Percentiles rank a stretch among this genome's conserved stretches.
Conservation (phyloP, 2,888 invertebrate genomes). For the Griposia aprilina region DNA sequence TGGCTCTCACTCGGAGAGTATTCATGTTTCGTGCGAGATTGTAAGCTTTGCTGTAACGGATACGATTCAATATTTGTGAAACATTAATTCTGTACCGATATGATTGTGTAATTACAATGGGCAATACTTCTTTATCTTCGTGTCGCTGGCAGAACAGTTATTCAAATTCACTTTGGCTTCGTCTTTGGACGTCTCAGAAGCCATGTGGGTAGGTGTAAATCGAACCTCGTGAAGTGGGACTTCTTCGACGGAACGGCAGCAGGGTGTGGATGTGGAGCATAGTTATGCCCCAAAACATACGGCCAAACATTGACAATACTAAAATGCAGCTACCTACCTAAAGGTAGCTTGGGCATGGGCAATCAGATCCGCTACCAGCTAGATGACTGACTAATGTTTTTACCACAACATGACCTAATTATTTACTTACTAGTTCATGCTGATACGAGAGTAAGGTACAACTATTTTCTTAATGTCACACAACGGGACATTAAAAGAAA, state of each 20-base stretch:
- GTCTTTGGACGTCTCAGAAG: no score
- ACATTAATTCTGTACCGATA: not conserved
- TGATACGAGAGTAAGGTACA: not conserved
- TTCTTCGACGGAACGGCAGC: no score
- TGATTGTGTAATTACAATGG: not conserved
- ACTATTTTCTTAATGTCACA: no score
- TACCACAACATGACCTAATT: not conserved
- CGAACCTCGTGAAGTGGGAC: no score
- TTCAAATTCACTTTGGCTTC: no score
- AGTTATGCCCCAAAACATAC: no score
- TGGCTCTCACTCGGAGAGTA: constrained; percentile 28
- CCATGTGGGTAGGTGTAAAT: no score
- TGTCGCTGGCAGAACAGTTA: no score
- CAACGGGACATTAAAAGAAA: no score
- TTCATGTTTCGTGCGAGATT: constrained; percentile 32
- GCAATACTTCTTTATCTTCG: not conserved
- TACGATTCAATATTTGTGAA: constrained; percentile 10
- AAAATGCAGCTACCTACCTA: not conserved
- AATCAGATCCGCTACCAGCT: not conserved
- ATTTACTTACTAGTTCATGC: not conserved
- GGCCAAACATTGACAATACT: not conserved
- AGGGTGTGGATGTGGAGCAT: no score
- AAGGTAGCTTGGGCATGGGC: not conserved
- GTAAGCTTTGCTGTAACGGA: constrained; percentile 14
- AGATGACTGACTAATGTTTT: not conserved